These are phyloP conservation scores for Ceratina calcarata DNA, from an alignment of 1,140 invertebrate genomes.

Conservation along the genomic window DNA sequence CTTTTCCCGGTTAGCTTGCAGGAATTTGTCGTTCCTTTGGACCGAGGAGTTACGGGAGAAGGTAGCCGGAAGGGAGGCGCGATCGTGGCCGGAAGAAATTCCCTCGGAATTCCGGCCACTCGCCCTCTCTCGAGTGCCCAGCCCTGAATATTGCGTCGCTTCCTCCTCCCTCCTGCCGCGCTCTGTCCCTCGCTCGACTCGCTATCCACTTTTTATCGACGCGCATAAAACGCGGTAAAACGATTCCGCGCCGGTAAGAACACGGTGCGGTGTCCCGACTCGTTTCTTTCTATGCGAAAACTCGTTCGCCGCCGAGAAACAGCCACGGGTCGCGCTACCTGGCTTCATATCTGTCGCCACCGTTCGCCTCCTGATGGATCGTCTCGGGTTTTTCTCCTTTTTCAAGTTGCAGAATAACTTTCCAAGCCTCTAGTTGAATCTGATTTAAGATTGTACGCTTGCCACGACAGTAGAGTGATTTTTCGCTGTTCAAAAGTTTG, in stretches of 20 bases:
- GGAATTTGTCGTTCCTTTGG: constrained; percentile 14
- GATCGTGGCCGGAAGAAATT: constrained; percentile 36
- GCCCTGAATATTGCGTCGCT: constrained; percentile 35
- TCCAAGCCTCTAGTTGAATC: no score
- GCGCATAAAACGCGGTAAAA: constrained; percentile 29
- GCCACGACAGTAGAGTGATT: no score
- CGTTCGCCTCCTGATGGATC: not conserved
- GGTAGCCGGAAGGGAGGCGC: not conserved
- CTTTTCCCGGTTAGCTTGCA: not conserved
- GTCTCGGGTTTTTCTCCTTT: not conserved
- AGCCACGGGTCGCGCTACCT: no score
- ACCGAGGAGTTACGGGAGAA: not conserved
- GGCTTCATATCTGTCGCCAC: not conserved
- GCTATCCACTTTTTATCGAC: constrained; percentile 33
- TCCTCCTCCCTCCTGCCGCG: no score
- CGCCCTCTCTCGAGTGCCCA: constrained; percentile 1
- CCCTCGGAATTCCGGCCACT: constrained; percentile 30
- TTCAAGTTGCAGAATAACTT: not conserved
- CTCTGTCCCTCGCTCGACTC: no score
- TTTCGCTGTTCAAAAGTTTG: no score
- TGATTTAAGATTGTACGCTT: not conserved
- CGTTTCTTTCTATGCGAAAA: not conserved
- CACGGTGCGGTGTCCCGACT: not conserved
- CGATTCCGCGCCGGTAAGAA: constrained; percentile 12
- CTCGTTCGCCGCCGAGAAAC: not conserved